Conservation (phyloP, 2,113 vertebrate genomes). For the Plectropomus leopardus region DNA sequence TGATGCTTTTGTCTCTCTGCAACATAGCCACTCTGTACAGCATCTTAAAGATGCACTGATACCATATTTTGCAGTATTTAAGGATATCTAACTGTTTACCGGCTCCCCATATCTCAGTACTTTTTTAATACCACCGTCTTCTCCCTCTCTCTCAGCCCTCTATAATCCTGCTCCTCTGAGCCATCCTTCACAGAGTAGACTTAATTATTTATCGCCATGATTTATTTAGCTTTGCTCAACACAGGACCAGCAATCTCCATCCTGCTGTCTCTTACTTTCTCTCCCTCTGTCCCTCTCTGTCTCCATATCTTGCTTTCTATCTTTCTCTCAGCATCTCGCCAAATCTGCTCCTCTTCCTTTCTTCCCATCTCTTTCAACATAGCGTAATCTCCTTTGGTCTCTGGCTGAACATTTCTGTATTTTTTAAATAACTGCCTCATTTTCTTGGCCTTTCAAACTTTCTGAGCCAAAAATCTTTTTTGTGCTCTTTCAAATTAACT, state of each 20-base stretch:
- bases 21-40: not conserved
- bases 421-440: constrained; percentile 22
- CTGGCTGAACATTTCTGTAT: constrained; percentile 1
- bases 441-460: constrained; percentile 16
- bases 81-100: constrained; percentile 49
- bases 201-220: constrained; percentile 82
- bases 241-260: constrained; percentile 74
- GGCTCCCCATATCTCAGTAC: constrained; percentile 17
- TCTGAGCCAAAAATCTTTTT: not conserved
- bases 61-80: constrained; percentile 23
- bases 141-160: constrained; percentile 41
- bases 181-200: constrained; percentile 71
- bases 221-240: constrained; percentile 82
- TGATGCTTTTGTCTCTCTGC: not conserved
- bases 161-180: constrained; percentile 62
- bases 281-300: constrained; percentile 3
- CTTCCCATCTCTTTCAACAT: constrained; percentile 37
- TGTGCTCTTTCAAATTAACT: not conserved
- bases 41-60: constrained; percentile 8
- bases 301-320: constrained; percentile 34
- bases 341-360: constrained; percentile 25
- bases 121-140: constrained; percentile 63
- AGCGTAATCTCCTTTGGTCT: constrained; percentile 26
- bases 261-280: constrained; percentile 63
- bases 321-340: constrained; percentile 27